Base-by-base conservation (phyloP, 1,140 invertebrate species). In the Drosophila saltans region DNA sequence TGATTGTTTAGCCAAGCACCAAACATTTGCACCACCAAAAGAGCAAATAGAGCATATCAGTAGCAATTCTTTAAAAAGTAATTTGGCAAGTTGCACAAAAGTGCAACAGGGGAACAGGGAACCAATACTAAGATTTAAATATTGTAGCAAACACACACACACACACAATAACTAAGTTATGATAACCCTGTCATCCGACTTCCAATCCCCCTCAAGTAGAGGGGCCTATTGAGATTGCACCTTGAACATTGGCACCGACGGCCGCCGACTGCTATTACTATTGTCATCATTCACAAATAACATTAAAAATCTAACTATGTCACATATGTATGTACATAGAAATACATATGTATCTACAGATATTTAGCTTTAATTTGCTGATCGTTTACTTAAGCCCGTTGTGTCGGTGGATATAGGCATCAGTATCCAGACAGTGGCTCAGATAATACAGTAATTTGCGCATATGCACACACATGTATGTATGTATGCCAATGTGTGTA, bases 21-120 rank as follows among this genome's bases (percentile, higher is more conserved):
- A 33, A 33, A n/a, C 41, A 28, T 40, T 36, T 16, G 55, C 58
- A 26, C 64, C 65, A 64, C 10, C 68, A 41, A 56, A 40, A 40
- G 48, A 56, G 66, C 82, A 86, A 86, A 86, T 86, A 76, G 82
- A 86, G 82, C 82, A 80, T 79, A 78, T 66, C 75, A 65, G 81
- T 78, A 75, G 63, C 82, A 48, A 73, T 24, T 48, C n/a, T 48
- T 48, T 78, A 75, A 81, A 85, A 86, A 11, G 3, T 57, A 8
- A 5, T 60, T 39, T 36, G 4, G 57, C 43, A 40, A 60, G 11
- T 60, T 4, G 16, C 28, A 30, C 2, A 21, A n/a, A 16, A 16
- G n/a, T 16, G 43, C 11, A 24, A 36, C 3, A 36, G 33, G 33
- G 28, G 2, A 30, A 30, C 2, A 30, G 4, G 28, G 28, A 30